Conservation (phyloP, 2,797 vertebrate species). For the Tangara arthus region DNA sequence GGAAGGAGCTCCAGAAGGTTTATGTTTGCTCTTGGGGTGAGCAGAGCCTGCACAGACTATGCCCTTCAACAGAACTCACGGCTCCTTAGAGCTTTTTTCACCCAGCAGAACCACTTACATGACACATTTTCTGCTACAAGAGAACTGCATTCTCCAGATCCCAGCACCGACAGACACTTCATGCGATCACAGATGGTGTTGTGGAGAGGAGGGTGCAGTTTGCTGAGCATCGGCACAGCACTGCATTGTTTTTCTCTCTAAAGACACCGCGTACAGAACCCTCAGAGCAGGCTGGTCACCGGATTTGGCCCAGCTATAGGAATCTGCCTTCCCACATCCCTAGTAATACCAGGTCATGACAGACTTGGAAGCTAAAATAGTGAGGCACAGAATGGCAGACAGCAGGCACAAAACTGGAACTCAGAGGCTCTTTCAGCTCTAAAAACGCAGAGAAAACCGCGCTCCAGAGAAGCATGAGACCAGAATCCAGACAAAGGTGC, state of each 20-base stretch:
- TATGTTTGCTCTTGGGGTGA: constrained; percentile 26
- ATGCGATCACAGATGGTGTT: background rate
- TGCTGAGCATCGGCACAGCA: background rate
- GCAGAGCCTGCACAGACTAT: background rate
- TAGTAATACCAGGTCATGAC: background rate
- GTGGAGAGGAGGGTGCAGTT: background rate
- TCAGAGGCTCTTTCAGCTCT: too few species aligned
- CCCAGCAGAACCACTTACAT: background rate
- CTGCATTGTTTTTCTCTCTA: background rate
- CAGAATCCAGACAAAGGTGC: background rate
- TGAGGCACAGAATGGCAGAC: background rate
- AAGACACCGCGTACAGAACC: background rate
- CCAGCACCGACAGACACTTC: background rate
- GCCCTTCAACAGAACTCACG: accelerated
- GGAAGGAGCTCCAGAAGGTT: constrained; percentile 10
- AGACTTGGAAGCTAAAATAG: background rate
- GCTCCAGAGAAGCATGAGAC: background rate
- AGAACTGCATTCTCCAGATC: background rate
- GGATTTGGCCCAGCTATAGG: background rate
- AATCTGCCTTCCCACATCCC: background rate
- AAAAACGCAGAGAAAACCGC: background rate
- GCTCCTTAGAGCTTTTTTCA: background rate
- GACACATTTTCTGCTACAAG: background rate
- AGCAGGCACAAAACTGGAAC: background rate
- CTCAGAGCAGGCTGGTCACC: background rate